Conservation (phyloP, 2,888 invertebrate genomes). For the Hetaerina titia region DNA sequence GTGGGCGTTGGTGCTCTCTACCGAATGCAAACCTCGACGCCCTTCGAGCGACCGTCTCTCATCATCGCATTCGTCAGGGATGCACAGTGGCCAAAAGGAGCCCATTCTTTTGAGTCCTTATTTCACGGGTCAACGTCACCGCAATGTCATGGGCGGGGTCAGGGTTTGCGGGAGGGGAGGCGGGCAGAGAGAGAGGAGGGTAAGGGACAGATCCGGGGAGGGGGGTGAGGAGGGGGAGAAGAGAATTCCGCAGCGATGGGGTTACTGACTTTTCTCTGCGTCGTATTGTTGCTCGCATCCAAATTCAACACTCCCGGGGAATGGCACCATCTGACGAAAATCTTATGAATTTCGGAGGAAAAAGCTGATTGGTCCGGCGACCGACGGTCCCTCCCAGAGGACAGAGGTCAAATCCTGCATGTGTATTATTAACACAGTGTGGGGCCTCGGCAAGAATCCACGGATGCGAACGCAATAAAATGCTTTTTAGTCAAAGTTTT, state of each 20-base stretch:
- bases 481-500: no score
- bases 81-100: background rate
- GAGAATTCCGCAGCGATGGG: background rate
- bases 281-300: background rate
- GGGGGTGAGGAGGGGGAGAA: background rate
- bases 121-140: slow-evolving; percentile 20
- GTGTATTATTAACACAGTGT: no score
- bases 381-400: no score
- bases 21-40: no score
- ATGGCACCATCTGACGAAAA: background rate
- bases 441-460: no score
- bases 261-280: background rate
- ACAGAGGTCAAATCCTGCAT: no score
- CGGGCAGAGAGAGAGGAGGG: background rate
- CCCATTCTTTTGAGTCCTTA: background rate
- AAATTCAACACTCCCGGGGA: background rate
- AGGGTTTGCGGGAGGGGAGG: background rate
- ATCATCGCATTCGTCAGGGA: background rate
- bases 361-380: background rate
- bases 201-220: background rate
- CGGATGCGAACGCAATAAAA: no score
- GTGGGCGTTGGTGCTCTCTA: no score
- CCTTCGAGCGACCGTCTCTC: background rate
- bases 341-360: background rate
- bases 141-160: slow-evolving; percentile 32